Conservation (phyloP, 1,140 invertebrate genomes). For the Drosophila albomicans region DNA sequence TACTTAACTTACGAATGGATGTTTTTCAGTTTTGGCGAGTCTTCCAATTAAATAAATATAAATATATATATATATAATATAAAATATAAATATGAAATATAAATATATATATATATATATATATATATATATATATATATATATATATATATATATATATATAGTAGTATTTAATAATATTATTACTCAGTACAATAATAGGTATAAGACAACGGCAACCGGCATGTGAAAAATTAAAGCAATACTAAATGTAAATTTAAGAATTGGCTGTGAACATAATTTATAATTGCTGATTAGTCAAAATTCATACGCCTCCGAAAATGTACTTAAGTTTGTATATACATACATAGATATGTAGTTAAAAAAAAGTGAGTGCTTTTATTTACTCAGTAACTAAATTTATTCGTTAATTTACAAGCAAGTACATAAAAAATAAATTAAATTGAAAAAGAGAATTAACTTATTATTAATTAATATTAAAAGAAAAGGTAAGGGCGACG, state of each 20-base stretch:
- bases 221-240: slow-evolving; percentile 47
- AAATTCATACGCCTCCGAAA: slow-evolving; percentile 3
- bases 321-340: slow-evolving; percentile 4
- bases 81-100: too few species aligned
- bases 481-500: not conserved
- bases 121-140: not conserved
- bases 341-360: not conserved
- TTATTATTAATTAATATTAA: not conserved
- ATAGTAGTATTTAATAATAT: slow-evolving; percentile 3
- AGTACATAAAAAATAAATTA: slow-evolving; percentile 11
- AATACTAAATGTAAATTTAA: slow-evolving; percentile 56
- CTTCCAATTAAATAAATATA: not conserved
- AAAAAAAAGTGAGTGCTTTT: slow-evolving; percentile 17
- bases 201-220: slow-evolving; percentile 34
- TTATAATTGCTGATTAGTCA: slow-evolving; percentile 52
- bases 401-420: not conserved
- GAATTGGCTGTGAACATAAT: slow-evolving; percentile 76
- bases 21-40: too few species aligned
- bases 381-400: not conserved
- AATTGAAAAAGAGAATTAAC: not conserved
- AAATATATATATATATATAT: slow-evolving; percentile 3
- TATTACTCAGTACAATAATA: slow-evolving; percentile 65
- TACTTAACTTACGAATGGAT: too few species aligned
- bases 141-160: too few species aligned
- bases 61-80: not conserved